Evolutionary conservation across 2,888 invertebrate species (phyloP), one percentile per base, ranked within the genome.

Genomic region (Trichogramma dendrolimi): DNA sequence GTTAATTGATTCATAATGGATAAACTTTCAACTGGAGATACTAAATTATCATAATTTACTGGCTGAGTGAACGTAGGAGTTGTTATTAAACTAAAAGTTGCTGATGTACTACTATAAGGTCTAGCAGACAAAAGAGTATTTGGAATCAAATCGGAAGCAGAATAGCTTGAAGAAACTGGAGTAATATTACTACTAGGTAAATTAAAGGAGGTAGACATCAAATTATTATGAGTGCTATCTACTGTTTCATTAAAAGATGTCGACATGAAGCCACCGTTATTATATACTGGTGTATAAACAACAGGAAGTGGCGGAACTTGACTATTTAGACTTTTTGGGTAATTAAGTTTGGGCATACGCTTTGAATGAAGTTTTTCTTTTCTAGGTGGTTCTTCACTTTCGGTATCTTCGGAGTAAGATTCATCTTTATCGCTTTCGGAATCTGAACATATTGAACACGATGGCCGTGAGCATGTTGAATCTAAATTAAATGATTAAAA

Each of bases 401-500:
- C 76, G 55, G 77, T 75, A 65, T 79, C 79, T 61, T 79, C 80
- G 51, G 76, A 80, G 58, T 75, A 79, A 56, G 76, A 78, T 63
- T 75, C 79, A 53, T 78, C 80, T 59, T 79, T 79, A 46, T 78
- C 79, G 51, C 79, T 77, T 42, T 73, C 78, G 4, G 80, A 79
- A 58, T 80, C 80, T 2, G 83, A 82, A 67, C 87, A 88, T 63
- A 87, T 84, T 0, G 89, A 88, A 71, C 85, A 86, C 10, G 89
- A 88, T 1, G 88, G 85, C 55, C 85, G 84, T 0, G 91, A 90
- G 74, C 89, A 89, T 50, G 85, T 86, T 0, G 90, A 89, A 69
- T 86, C 88, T 83, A 76, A 73, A 81, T 46, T 4, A 47, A 46
- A 47, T 38, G 11, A 47, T 44, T 51, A 27, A n/a, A 53, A 48